Base-by-base conservation (phyloP, 2,113 vertebrate species). In the Nettapus auritus region DNA sequence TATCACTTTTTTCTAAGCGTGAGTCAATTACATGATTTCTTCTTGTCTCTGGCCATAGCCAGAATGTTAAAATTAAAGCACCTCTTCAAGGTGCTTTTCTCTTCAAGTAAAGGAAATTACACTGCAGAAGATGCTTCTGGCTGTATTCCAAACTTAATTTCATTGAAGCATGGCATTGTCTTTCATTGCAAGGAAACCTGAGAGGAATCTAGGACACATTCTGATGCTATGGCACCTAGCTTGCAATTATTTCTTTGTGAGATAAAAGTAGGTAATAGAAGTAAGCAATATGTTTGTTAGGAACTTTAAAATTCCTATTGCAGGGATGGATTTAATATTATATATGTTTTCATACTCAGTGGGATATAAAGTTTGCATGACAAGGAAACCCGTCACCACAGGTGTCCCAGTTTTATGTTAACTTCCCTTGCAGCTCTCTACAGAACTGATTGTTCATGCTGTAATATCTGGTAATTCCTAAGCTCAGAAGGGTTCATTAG, bases 71-170 rank as follows among this genome's bases (percentile, higher is more conserved):
- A 80, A 78, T 20, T 81, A 93, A 70, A 90, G 18, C 18, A 78
- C 8, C 64, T 83, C n/a, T n/a, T n/a, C n/a, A n/a, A n/a, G n/a
- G n/a, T n/a, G n/a, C n/a, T n/a, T n/a, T 79, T 71, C 29, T 81
- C 33, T 48, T 56, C 86, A 83, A 88, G 73, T 21, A 91, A 96
- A 86, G 64, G 29, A 78, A 96, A 90, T 89, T 59, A 57, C 31
- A 70, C 19, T 2, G 9, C 36, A 86, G 71, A 71, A 83, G 38
- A 52, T 8, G 19, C 67, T 95, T 91, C 50, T 96, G 93, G 68
- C 82, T 71, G 48, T 34, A 77, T 52, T 92, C 82, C 90, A 96
- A 53, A 36, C 13, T 83, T 92, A 59, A 90, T 96, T 86, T 94
- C n/a, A 81, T 75, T 83, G 53, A 86, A 78, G 36, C 6, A 2